These are phyloP conservation scores for Leptocoma aspasia DNA, from an alignment of 2,113 vertebrate species.

Conservation along the genomic window DNA sequence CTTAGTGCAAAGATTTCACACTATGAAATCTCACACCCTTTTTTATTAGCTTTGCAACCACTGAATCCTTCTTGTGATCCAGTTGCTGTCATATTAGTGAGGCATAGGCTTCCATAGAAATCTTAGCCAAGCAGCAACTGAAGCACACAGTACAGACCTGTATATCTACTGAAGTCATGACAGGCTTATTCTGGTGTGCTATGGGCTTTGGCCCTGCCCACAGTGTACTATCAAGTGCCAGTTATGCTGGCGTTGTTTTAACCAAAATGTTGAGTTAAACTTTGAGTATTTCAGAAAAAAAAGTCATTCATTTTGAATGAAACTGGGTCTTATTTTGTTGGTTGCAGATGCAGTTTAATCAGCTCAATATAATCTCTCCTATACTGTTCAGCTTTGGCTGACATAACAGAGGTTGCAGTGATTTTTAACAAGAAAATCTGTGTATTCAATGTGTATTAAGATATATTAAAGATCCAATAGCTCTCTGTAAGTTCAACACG, in stretches of 20 bases:
- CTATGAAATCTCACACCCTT: neutral
- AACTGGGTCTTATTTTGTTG: neutral
- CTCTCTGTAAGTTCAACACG: neutral
- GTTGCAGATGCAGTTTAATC: neutral
- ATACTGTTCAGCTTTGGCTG: neutral
- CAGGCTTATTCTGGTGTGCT: neutral
- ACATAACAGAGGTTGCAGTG: neutral
- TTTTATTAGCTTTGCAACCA: neutral
- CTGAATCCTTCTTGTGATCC: neutral
- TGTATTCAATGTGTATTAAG: neutral
- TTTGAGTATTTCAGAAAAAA: neutral
- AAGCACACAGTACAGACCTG: neutral
- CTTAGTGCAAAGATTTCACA: neutral
- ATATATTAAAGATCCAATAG: neutral
- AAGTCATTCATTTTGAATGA: neutral
- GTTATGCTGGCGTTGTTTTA: neutral
- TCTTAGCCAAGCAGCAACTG: neutral
- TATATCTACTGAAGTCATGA: neutral
- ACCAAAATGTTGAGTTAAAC: neutral
- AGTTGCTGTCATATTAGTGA: fast-evolving
- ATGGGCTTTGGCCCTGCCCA: neutral
- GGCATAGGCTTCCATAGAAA: neutral
- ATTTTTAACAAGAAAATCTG: neutral
- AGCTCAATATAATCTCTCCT: neutral
- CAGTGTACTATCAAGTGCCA: neutral